phyloP scores from a whole-genome alignment of 2,888 invertebrate species.

The Pristionchus arcanus region DNA sequence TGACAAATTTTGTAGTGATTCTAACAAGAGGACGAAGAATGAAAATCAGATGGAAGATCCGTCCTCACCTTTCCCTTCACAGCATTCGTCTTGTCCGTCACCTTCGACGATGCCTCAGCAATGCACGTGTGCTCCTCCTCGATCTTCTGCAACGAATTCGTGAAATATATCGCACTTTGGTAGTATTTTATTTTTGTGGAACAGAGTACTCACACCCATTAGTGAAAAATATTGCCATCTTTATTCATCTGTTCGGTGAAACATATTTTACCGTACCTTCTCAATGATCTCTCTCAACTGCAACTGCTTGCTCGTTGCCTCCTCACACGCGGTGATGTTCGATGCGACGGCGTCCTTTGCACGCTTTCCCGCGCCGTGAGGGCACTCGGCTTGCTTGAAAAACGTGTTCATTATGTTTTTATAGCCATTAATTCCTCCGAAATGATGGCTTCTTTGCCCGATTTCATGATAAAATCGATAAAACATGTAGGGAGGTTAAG shows the following conservation, averaged over 20 bases:
- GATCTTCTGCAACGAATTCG: background rate
- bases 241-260: no score
- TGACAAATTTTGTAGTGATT: background rate
- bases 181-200: background rate
- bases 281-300: conserved; percentile 29
- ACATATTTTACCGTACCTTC: background rate
- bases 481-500: no score
- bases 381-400: conserved; percentile 28
- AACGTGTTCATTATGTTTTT: no score
- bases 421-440: no score
- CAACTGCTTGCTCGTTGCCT: conserved; percentile 2
- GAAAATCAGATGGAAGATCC: no score
- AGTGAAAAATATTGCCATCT: background rate
- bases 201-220: background rate
- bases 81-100: background rate
- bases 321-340: conserved; percentile 34
- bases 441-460: no score
- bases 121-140: conserved; percentile 35
- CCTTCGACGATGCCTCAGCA: background rate
- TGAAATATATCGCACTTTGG: no score
- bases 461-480: no score
- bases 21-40: background rate
- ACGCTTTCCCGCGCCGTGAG: conserved; percentile 15
- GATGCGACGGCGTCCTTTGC: conserved; percentile 16
- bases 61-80: conserved; percentile 35